Evolutionary conservation across 2,888 invertebrate species (phyloP), one percentile per base, ranked within the genome.

Genomic region (Nymphalis c-album): DNA sequence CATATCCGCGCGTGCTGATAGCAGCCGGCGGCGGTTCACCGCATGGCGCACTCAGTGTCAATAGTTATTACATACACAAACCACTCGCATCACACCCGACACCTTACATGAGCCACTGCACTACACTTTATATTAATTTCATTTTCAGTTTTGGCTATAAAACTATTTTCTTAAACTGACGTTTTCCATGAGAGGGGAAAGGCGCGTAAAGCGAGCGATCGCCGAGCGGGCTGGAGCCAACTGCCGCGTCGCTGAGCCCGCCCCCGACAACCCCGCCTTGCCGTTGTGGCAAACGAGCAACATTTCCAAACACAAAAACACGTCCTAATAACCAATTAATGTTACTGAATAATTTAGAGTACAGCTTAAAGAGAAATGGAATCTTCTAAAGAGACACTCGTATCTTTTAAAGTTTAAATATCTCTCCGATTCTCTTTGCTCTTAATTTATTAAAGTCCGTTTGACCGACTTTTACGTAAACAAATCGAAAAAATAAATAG

Each of bases 1-100:
- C 96, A 96, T 96, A 94, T 94, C 93, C 91, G 80, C 78, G 82
- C 80, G 81, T 78, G 83, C 79, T 80, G 77, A 73, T 70, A 80
- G 85, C 85, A 85, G 82, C 84, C 78, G 77, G 77, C 78, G 84
- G 83, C 82, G 80, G 79, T 82, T 90, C 87, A 92, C 87, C 87
- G 89, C 91, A 92, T 92, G 87, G 85, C 85, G 86, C 87, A 85
- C 85, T 80, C 76, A 77, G 63, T 67, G 61, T 67, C 57, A 66
- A 71, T 67, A 71, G 71, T 66, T 62, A 66, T 61, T 63, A 58
- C 71, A 68, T 68, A 62, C 73, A 76, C 74, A 65, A 61, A 67
- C 71, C 70, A 72, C 75, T 74, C 64, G 64, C 74, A 73, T 73
- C 65, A 53, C 73, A 74, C 73, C 64, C 35, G 59, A 66, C 47